Percentiles rank a stretch among this genome's conserved stretches.
phyloP scores from a whole-genome alignment of 2,888 invertebrate genomes.

The Glyphotaelius pellucidus region DNA sequence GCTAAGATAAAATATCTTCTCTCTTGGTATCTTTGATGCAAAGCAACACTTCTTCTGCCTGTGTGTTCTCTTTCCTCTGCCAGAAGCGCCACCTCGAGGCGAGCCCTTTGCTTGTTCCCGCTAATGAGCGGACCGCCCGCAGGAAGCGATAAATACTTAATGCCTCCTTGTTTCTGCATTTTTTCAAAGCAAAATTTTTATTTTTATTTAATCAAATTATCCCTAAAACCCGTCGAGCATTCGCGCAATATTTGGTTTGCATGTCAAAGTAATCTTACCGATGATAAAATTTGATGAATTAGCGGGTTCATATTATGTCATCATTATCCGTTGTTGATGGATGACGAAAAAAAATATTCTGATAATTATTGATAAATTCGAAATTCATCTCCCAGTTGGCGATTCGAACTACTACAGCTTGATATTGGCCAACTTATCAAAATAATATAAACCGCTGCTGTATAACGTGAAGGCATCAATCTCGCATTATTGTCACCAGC shows the following conservation, averaged over 20 bases:
- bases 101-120: conserved; percentile 48
- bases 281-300: background rate
- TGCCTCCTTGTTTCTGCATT: conserved; percentile 25
- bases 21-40: background rate
- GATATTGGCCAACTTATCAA: background rate
- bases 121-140: conserved; percentile 63
- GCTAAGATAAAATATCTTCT: background rate
- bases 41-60: background rate
- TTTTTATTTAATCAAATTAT: background rate
- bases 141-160: conserved; percentile 64
- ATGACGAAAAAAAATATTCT: no score
- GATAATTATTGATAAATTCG: background rate
- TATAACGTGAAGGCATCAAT: background rate
- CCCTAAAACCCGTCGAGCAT: background rate
- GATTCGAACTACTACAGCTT: background rate
- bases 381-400: no score
- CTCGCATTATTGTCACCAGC: background rate
- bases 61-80: background rate
- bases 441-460: background rate
- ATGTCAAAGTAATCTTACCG: background rate
- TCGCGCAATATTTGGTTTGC: background rate
- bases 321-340: no score
- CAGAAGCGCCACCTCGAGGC: conserved; percentile 27
- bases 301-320: background rate
- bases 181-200: background rate